Evolutionary conservation across 2,113 vertebrate genomes (phyloP).

Genomic region (Gymnobelideus leadbeateri): DNA sequence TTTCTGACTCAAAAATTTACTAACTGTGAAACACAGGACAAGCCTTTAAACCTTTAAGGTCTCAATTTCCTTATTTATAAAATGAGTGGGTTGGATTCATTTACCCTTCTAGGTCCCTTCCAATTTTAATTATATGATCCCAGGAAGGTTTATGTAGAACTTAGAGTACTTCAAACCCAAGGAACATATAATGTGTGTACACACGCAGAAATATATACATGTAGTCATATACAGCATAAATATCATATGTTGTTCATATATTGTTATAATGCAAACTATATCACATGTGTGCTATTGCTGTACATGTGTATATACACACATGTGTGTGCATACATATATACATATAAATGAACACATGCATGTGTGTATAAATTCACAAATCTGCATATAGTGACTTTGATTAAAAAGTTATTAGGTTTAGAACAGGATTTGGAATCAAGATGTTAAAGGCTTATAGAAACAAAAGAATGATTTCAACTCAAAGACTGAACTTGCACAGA

Average conservation of each 20-base stretch:
- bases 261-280: no score
- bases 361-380: neutral
- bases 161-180: neutral
- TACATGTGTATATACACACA: no score
- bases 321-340: no score
- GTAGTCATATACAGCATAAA: no score
- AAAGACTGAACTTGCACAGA: neutral
- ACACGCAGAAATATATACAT: neutral
- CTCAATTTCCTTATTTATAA: neutral
- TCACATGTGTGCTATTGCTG: no score
- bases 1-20: neutral
- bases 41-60: neutral
- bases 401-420: neutral
- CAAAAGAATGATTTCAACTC: neutral
- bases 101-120: neutral
- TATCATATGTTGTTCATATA: no score
- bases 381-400: neutral
- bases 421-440: neutral
- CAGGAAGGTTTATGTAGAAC: neutral
- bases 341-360: no score
- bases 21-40: neutral
- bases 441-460: neutral
- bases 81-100: neutral
- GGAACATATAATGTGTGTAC: neutral
- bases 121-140: neutral